Conservation (phyloP, 2,888 invertebrate genomes). For the Pristionchus entomophagus region DNA sequence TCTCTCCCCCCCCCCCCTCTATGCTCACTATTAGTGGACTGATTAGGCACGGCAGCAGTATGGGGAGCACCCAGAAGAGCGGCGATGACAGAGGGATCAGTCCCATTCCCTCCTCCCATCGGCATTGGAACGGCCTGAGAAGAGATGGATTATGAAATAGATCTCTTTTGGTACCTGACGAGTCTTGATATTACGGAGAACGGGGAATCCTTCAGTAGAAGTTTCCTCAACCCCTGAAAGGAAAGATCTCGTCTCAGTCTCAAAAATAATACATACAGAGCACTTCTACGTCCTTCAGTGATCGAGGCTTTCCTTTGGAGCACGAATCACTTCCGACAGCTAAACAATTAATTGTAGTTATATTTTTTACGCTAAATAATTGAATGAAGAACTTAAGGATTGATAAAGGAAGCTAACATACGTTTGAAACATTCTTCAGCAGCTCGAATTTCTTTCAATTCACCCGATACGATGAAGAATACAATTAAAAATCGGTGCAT, state of each 20-base stretch:
- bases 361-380: too few species aligned
- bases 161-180: background rate
- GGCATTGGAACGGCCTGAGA: constrained; percentile 39
- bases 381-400: too few species aligned
- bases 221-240: constrained; percentile 41
- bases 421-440: constrained; percentile 35
- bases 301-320: constrained; percentile 29
- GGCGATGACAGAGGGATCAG: constrained; percentile 33
- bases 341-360: background rate
- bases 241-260: background rate
- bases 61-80: constrained; percentile 42
- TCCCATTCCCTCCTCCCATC: background rate
- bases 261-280: background rate
- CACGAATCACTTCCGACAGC: constrained; percentile 16
- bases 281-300: constrained; percentile 29
- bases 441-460: background rate
- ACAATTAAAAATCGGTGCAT: constrained; percentile 17
- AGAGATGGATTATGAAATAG: background rate
- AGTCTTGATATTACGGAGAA: constrained; percentile 42
- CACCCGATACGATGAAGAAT: background rate
- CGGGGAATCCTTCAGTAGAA: constrained; percentile 26
- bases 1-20: background rate
- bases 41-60: background rate
- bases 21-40: background rate
- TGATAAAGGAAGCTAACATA: background rate